Percentiles rank a stretch among this genome's conserved stretches.
phyloP scores from a whole-genome alignment of 2,888 invertebrate genomes.

The Lasioglossum morio region DNA sequence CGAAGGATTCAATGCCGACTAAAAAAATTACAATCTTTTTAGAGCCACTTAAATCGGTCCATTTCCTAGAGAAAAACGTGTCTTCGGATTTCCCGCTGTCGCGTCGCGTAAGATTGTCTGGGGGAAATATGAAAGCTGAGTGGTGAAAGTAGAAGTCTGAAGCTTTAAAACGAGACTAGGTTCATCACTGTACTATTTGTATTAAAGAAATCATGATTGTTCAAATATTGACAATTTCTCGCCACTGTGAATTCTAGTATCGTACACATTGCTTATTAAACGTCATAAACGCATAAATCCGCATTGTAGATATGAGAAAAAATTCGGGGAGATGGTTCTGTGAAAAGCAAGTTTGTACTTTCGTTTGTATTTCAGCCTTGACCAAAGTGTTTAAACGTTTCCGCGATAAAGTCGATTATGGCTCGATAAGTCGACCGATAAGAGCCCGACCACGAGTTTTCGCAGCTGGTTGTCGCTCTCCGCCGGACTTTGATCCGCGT shows the following conservation, averaged over 20 bases:
- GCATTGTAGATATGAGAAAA: not conserved
- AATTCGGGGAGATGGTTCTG: not conserved
- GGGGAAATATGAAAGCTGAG: not conserved
- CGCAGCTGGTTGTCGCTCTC: not conserved
- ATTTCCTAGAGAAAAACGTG: too few relatives aligned
- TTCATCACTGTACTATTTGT: not conserved
- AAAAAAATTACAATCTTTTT: not conserved
- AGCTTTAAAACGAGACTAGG: not conserved
- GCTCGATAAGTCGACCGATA: constrained; percentile 51
- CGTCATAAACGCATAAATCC: not conserved
- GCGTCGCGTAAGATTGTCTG: not conserved
- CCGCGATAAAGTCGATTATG: constrained; percentile 36
- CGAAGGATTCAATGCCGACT: accelerated
- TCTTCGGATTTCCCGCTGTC: not conserved
- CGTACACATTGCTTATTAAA: not conserved
- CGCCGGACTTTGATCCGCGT: constrained; percentile 25
- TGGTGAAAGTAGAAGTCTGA: not conserved
- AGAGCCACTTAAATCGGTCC: not conserved
- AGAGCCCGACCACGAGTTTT: not conserved
- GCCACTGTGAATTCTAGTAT: not conserved
- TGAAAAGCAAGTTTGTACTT: not conserved
- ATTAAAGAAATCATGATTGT: not conserved
- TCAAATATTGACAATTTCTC: not conserved
- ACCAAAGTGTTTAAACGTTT: constrained; percentile 27
- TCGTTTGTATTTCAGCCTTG: constrained; percentile 29